Evolutionary conservation across 1,140 invertebrate species (phyloP).

Genomic region (Solenopsis invicta): DNA sequence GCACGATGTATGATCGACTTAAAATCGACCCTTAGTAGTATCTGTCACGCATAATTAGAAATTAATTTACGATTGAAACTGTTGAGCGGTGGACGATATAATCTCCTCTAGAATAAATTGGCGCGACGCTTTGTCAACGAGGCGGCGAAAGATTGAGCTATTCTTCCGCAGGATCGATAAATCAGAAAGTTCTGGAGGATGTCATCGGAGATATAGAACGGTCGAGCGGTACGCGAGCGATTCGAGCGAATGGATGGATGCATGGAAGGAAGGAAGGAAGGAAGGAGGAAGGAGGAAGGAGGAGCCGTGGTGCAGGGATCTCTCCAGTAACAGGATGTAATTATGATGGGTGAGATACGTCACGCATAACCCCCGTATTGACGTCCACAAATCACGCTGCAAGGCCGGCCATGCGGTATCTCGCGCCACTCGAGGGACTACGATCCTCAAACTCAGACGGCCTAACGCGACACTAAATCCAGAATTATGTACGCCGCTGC

Average conservation of each 20-base stretch:
- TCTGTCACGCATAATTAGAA: background rate
- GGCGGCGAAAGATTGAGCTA: slow-evolving; percentile 60
- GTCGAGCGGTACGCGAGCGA: background rate
- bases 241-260: slow-evolving; percentile 20
- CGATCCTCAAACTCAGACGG: slow-evolving; percentile 71
- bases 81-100: background rate
- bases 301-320: slow-evolving; percentile 76
- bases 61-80: slow-evolving; percentile 6
- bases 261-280: slow-evolving; percentile 30
- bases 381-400: slow-evolving; percentile 86
- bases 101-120: slow-evolving; percentile 9
- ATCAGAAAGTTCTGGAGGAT: slow-evolving; percentile 66
- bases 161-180: slow-evolving; percentile 63
- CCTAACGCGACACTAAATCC: slow-evolving; percentile 76
- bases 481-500: slow-evolving; percentile 71
- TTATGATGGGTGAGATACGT: slow-evolving; percentile 88
- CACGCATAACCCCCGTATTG: slow-evolving; percentile 86
- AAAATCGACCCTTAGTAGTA: background rate
- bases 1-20: background rate
- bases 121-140: background rate
- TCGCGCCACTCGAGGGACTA: slow-evolving; percentile 72
- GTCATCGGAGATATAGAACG: slow-evolving; percentile 35
- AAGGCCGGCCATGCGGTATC: slow-evolving; percentile 80
- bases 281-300: slow-evolving; percentile 70
- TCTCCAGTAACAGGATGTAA: slow-evolving; percentile 86